phyloP scores from a whole-genome alignment of 2,888 invertebrate species.

The Hermodice carunculata region DNA sequence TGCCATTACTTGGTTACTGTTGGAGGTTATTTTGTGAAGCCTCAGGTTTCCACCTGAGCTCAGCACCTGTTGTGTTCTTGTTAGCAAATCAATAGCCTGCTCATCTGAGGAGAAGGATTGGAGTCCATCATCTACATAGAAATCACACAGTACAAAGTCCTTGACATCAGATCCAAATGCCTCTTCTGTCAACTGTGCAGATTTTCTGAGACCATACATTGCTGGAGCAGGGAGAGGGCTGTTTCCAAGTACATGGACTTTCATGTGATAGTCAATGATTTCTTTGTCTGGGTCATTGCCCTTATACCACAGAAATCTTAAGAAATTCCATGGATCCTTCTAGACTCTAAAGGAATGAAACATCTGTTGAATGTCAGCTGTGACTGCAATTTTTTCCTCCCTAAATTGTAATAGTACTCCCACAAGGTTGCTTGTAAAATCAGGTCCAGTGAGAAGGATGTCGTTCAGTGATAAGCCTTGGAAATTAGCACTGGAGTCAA shows the following conservation, averaged over 20 bases:
- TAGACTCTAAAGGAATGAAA: too few relatives aligned
- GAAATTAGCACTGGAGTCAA: neutral
- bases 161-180: conserved; percentile 25
- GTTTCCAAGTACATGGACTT: conserved; percentile 9
- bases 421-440: too few relatives aligned
- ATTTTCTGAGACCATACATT: conserved; percentile 40
- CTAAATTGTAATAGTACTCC: too few relatives aligned
- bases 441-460: too few relatives aligned
- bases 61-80: neutral
- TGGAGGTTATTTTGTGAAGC: too few relatives aligned
- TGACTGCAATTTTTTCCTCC: too few relatives aligned
- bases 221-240: conserved; percentile 44
- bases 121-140: neutral
- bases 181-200: conserved; percentile 7
- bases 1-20: too few relatives aligned
- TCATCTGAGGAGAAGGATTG: neutral
- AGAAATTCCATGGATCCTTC: too few relatives aligned
- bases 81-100: neutral
- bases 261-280: neutral
- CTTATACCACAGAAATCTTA: too few relatives aligned
- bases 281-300: too few relatives aligned
- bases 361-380: too few relatives aligned
- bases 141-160: neutral
- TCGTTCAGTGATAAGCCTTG: neutral
- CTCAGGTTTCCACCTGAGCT: neutral